Percentiles rank a stretch among this genome's conserved stretches.
phyloP scores from a whole-genome alignment of 2,888 invertebrate species.

The Brachyopa scutellaris region DNA sequence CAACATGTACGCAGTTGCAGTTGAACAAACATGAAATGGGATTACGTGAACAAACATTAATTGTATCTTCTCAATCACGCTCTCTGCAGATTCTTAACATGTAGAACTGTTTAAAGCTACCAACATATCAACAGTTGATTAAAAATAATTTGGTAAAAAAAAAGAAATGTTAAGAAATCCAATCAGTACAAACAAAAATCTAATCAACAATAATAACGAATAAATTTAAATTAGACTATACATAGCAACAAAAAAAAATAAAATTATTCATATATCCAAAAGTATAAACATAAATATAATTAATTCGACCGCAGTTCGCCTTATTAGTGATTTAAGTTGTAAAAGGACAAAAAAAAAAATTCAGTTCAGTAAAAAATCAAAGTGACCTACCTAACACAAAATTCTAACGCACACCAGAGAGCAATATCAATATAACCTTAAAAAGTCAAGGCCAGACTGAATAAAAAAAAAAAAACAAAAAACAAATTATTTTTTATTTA shows the following conservation, averaged over 20 bases:
- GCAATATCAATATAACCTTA: slow-evolving; percentile 43
- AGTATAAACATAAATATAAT: slow-evolving; percentile 5
- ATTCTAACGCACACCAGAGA: slow-evolving; percentile 22
- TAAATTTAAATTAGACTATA: slow-evolving; percentile 21
- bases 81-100: no score
- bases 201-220: slow-evolving; percentile 42
- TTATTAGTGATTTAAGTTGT: slow-evolving; percentile 66
- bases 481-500: neutral
- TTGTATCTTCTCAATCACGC: no score
- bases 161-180: no score
- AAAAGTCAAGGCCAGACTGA: slow-evolving; percentile 11
- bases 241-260: neutral
- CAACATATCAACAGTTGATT: neutral
- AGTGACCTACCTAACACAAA: neutral
- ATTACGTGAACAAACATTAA: no score
- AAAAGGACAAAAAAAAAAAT: no score
- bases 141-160: no score
- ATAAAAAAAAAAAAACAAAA: neutral
- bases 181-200: slow-evolving; percentile 41
- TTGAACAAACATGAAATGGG: no score
- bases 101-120: no score
- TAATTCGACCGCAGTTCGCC: slow-evolving; percentile 52
- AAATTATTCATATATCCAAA: slow-evolving; percentile 5
- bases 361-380: no score
- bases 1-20: no score